These are phyloP conservation scores for Smittia aterrima DNA, from an alignment of 2,888 invertebrate species.

Conservation along the genomic window DNA sequence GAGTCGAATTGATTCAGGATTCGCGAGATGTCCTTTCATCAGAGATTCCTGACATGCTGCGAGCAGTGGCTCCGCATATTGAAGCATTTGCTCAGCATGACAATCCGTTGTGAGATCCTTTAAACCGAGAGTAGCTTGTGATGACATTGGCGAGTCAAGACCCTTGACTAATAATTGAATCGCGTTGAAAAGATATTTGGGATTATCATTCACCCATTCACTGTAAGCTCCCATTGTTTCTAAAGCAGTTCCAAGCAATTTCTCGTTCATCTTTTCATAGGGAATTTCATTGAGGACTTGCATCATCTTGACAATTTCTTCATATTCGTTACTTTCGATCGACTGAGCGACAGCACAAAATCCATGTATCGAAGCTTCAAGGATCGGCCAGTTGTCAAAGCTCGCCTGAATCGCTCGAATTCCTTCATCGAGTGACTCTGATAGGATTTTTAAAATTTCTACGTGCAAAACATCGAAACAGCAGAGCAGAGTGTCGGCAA, in stretches of 20 bases:
- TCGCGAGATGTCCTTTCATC: conserved; percentile 59
- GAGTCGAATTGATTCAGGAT: conserved; percentile 67
- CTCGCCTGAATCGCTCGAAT: conserved; percentile 53
- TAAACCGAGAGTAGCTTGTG: conserved; percentile 81
- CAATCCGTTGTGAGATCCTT: conserved; percentile 86
- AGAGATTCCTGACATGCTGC: conserved; percentile 65
- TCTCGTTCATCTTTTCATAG: conserved; percentile 60
- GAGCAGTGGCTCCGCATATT: conserved; percentile 74
- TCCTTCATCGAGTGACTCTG: conserved; percentile 61
- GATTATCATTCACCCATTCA: conserved; percentile 77
- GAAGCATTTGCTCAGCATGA: conserved; percentile 64
- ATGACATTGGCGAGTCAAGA: conserved; percentile 66
- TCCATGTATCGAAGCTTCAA: conserved; percentile 67
- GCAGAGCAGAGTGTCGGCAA: conserved; percentile 82
- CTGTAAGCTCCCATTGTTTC: conserved; percentile 79
- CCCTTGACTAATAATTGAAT: conserved; percentile 69
- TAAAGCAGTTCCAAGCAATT: conserved; percentile 69
- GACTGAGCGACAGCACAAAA: conserved; percentile 65
- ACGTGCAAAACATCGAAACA: conserved; percentile 79
- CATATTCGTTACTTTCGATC: conserved; percentile 59
- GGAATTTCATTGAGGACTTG: conserved; percentile 63
- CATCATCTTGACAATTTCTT: conserved; percentile 61
- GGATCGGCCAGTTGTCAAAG: conserved; percentile 58
- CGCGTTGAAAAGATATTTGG: conserved; percentile 64
- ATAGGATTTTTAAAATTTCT: conserved; percentile 69